Base-by-base conservation (phyloP, 1,140 invertebrate species). In the Diorhabda elongata region DNA sequence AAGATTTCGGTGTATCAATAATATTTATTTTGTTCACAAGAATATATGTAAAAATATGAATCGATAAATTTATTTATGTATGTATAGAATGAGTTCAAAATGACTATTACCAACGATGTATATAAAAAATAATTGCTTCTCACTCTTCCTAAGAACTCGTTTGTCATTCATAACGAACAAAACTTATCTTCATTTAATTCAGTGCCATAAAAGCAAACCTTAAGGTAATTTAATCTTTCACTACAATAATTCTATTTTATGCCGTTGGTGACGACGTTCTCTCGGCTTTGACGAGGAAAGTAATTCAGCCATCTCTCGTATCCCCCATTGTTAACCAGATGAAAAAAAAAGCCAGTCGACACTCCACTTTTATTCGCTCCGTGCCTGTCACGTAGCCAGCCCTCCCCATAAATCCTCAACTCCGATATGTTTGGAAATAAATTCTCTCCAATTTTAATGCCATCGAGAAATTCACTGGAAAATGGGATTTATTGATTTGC, bases 171-270 rank as follows among this genome's bases (percentile, higher is more conserved):
- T 52, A 52, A 52, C 47, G n/a, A 52, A 52, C 47, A 52, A 52
- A 52, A 52, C 47, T 52, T 52, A 52, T 52, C 47, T 52, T 52
- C 47, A 52, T 52, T 52, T 52, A 52, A 52, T 8, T 6, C 47
- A 6, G 47, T 3, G 47, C 47, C 47, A 52, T 52, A 52, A 52
- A 52, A 52, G 47, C 47, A 52, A 52, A 52, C 47, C 47, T 52
- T 52, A 52, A 52, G 47, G 47, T 52, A 52, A 52, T 52, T 52
- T 52, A 52, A 52, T 52, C 47, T 52, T 52, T 52, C 47, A 52
- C 47, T 52, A 52, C 47, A 52, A 52, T 52, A 52, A 52, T 52
- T 52, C 47, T n/a, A 52, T 52, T 52, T 52, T 52, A 52, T 52
- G 47, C 47, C 47, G 47, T 52, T n/a, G 47, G 47, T 52, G 47